phyloP scores from a whole-genome alignment of 2,888 invertebrate genomes.

The Teleiodes luculella region DNA sequence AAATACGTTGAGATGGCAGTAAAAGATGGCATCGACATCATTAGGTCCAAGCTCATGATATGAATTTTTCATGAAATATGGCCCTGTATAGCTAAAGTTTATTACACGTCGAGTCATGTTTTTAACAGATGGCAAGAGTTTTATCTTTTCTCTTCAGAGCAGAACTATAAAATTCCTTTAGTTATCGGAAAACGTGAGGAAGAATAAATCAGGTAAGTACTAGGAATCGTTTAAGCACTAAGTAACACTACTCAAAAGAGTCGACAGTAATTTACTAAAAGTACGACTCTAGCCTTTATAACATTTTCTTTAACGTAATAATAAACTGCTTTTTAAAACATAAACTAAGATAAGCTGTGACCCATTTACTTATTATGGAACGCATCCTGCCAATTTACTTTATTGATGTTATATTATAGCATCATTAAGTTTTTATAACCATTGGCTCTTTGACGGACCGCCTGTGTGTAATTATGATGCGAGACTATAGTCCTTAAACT shows the following conservation, averaged over 20 bases:
- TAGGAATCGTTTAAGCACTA: not conserved
- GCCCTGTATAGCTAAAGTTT: slow-evolving; percentile 45
- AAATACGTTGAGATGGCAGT: slow-evolving; percentile 65
- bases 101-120: slow-evolving; percentile 28
- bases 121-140: slow-evolving; percentile 46
- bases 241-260: not conserved
- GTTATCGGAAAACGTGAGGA: slow-evolving; percentile 42
- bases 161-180: slow-evolving; percentile 49
- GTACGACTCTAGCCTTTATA: slow-evolving; percentile 10
- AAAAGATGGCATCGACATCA: slow-evolving; percentile 71
- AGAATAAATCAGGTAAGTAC: slow-evolving; percentile 27
- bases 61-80: slow-evolving; percentile 78
- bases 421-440: slow-evolving; percentile 71
- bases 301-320: slow-evolving; percentile 14
- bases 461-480: slow-evolving; percentile 70
- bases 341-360: slow-evolving; percentile 50
- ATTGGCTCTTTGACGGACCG: slow-evolving; percentile 56
- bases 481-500: slow-evolving; percentile 62
- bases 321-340: slow-evolving; percentile 19
- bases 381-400: slow-evolving; percentile 74
- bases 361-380: slow-evolving; percentile 60
- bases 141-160: slow-evolving; percentile 49
- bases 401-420: slow-evolving; percentile 71
- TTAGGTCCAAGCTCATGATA: slow-evolving; percentile 61
- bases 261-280: not conserved